These are phyloP conservation scores for Cylindroiulus punctatus DNA, from an alignment of 2,888 invertebrate species.

Conservation along the genomic window DNA sequence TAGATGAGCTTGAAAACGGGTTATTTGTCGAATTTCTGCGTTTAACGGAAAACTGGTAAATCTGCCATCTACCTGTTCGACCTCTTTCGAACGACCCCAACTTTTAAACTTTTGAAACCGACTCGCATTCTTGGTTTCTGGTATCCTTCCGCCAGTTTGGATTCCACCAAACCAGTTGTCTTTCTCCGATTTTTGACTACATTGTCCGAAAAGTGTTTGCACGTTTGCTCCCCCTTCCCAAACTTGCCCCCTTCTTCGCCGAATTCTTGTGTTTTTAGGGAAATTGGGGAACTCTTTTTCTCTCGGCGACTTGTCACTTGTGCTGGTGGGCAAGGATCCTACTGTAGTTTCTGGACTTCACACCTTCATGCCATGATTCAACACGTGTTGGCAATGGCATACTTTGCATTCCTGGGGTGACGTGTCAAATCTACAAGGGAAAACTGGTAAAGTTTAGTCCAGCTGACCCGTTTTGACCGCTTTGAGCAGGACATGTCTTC, in stretches of 20 bases:
- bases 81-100: neutral
- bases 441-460: neutral
- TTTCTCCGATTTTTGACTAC: neutral
- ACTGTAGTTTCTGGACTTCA: neutral
- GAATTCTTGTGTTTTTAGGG: neutral
- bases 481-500: too few relatives aligned
- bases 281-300: neutral
- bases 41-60: neutral
- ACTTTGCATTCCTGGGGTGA: neutral
- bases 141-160: neutral
- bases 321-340: too few relatives aligned
- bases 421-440: neutral
- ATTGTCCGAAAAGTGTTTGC: neutral
- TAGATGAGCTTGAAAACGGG: neutral
- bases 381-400: neutral
- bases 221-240: neutral
- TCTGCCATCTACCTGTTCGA: neutral
- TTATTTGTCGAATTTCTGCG: neutral
- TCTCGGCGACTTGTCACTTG: too few relatives aligned
- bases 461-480: neutral
- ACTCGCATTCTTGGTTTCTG: neutral
- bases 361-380: slow-evolving; percentile 16
- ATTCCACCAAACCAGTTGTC: neutral
- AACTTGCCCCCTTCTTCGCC: too few relatives aligned
- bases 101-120: neutral